phyloP scores from a whole-genome alignment of 2,797 vertebrate genomes.

The Threskiornis aethiopicus region DNA sequence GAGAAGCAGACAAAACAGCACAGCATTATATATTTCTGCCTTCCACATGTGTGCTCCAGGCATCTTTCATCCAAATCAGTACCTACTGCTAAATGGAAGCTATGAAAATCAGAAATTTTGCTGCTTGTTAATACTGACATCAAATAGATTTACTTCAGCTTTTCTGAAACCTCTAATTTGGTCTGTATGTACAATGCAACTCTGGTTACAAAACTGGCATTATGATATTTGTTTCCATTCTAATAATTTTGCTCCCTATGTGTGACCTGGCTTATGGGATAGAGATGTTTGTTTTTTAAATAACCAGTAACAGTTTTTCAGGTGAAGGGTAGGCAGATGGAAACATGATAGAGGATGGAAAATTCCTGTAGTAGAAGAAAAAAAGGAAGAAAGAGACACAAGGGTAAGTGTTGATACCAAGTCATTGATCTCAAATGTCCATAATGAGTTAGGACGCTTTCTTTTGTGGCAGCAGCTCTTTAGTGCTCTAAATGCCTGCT shows the following conservation, averaged over 20 bases:
- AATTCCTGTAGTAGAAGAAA: background rate
- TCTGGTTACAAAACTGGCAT: background rate
- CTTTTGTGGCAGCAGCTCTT: background rate
- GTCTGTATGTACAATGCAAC: background rate
- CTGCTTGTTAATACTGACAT: background rate
- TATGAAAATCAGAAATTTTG: background rate
- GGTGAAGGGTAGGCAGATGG: background rate
- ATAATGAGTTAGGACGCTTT: background rate
- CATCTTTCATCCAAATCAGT: background rate
- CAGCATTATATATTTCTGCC: background rate
- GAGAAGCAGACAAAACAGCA: constrained; percentile 8
- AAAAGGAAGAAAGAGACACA: background rate
- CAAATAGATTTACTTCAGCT: background rate
- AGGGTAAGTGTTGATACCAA: background rate
- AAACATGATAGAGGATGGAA: background rate
- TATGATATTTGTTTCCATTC: background rate
- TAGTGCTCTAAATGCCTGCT: background rate
- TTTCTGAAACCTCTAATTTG: background rate
- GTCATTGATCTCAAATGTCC: background rate
- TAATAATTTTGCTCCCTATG: background rate
- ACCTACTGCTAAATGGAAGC: background rate
- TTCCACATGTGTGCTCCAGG: constrained; percentile 20
- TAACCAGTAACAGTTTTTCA: background rate
- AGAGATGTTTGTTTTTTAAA: background rate
- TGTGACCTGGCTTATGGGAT: background rate